Evolutionary conservation across 2,888 invertebrate species (phyloP).

Genomic region (Antheraea assamensis): DNA sequence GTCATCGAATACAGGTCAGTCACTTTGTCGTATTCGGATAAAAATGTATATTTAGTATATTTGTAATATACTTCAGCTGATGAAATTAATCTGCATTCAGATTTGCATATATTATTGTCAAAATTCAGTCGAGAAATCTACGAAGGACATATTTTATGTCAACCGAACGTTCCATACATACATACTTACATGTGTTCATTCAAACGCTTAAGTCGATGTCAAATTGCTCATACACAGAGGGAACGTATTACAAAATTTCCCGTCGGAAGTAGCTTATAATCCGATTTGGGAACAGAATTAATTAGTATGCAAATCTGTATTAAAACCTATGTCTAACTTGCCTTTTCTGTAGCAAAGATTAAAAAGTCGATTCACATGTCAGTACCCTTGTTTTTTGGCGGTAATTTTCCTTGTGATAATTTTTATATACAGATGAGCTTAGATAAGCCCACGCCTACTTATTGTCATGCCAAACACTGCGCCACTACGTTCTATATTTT

Average conservation of each 20-base stretch:
- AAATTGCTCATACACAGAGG: slow-evolving; percentile 34
- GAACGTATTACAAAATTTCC: slow-evolving; percentile 35
- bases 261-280: slow-evolving; percentile 41
- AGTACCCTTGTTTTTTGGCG: background rate
- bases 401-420: background rate
- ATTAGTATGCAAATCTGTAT: slow-evolving; percentile 54
- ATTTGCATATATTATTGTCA: no score
- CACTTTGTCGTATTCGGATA: no score
- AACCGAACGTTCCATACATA: slow-evolving; percentile 16
- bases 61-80: no score
- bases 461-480: no score
- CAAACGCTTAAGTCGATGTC: slow-evolving; percentile 35
- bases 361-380: slow-evolving; percentile 4
- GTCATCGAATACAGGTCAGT: no score
- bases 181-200: background rate
- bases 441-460: no score
- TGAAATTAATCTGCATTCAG: no score
- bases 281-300: slow-evolving; percentile 44
- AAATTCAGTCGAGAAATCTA: no score
- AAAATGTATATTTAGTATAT: no score
- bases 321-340: slow-evolving; percentile 42
- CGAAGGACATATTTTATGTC: background rate
- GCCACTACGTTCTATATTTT: no score
- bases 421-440: background rate
- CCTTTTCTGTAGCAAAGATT: slow-evolving; percentile 31